Evolutionary conservation across 1,140 invertebrate genomes (phyloP).

Genomic region (Papilio helenus): DNA sequence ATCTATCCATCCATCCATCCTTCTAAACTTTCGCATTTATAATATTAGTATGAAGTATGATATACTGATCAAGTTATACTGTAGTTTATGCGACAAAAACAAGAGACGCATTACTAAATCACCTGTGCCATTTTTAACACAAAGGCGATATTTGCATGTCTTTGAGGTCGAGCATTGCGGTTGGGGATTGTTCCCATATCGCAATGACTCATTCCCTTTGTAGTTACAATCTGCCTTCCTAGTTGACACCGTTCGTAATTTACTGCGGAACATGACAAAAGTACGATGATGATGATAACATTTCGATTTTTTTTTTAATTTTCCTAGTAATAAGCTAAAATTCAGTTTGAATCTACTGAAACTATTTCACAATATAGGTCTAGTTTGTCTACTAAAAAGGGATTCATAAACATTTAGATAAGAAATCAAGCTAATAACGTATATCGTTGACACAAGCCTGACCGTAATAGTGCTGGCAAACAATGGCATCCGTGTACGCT

Average conservation of each 20-base stretch:
- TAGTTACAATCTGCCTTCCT: slow-evolving; percentile 15
- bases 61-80: neutral
- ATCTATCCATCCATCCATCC: too few relatives aligned
- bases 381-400: neutral
- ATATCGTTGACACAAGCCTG: slow-evolving; percentile 32
- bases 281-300: neutral
- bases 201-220: slow-evolving; percentile 32
- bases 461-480: slow-evolving; percentile 41
- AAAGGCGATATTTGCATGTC: slow-evolving; percentile 32
- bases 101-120: neutral
- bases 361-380: too few relatives aligned
- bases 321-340: too few relatives aligned
- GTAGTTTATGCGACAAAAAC: neutral
- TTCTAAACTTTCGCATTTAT: too few relatives aligned
- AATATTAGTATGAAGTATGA: neutral
- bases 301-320: neutral
- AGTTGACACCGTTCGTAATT: slow-evolving; percentile 14
- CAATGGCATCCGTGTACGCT: slow-evolving; percentile 36
- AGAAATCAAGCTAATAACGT: slow-evolving; percentile 26
- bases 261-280: neutral
- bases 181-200: neutral
- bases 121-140: slow-evolving; percentile 15
- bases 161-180: neutral
- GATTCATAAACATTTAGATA: slow-evolving; percentile 32
- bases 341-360: too few relatives aligned